Base-by-base conservation (phyloP, 1,140 invertebrate species). In the Gerris buenoi region DNA sequence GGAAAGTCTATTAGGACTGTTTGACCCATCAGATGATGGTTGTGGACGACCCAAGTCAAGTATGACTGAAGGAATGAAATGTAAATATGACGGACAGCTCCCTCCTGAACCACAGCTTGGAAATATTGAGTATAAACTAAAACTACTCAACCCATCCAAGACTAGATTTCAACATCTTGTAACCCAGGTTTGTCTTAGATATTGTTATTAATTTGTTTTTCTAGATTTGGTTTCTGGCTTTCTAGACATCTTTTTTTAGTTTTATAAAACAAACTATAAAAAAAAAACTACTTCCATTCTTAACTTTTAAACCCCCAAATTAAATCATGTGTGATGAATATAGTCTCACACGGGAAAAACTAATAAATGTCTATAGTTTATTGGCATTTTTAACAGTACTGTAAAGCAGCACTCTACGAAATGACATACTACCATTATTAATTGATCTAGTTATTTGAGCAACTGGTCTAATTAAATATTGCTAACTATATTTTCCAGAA, bases 81-180 rank as follows among this genome's bases (percentile, higher is more conserved):
- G 5, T 46, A 46, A 46, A 46, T 84, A 85, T 3, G 70, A 71
- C 46, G 65, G 68, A 23, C 73, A 78, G 67, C 76, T 97, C 28
- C 93, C 94, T 0, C 93, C 93, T 0, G 93, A 96, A 76, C 90
- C 90, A 0, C 86, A 93, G 73, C 83, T 91, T 67, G 93, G 93
- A 5, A 95, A 95, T 78, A 85, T 95, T 28, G 93, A 96, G 77
- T 96, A 96, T 76, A 96, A 96, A 79, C 76, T 96, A 61, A 95
- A 95, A 75, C 78, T 93, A 65, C 85, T 93, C 1, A 89, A 86
- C 77, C 88, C 90, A 1, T 89, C 89, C 13, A 87, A 86, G 77
- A 85, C 89, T 71, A 80, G 90, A 62, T 93, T 95, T 75, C 88
- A 94, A 77, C 90, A 93, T 77, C 77, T 95, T 27, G 90, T 94